A percentile compares a stretch with the other conserved stretches of the same genome.
These are phyloP conservation scores for Mormyrus hasselquistii DNA, from an alignment of 2,797 vertebrate species.

Conservation along the genomic window DNA sequence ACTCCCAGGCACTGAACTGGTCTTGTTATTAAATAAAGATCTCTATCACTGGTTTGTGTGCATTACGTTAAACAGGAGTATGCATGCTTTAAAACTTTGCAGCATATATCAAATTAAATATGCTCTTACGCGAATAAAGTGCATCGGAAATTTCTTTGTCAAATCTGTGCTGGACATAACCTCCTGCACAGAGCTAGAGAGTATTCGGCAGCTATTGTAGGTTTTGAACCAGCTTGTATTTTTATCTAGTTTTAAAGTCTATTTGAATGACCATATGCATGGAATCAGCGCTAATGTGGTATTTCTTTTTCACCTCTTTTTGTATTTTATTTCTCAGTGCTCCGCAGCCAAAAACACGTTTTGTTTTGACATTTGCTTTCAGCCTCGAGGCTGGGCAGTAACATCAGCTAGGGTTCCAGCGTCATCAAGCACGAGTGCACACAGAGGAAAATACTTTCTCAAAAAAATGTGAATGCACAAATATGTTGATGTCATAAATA, in stretches of 20 bases:
- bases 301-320: not conserved
- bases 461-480: not conserved
- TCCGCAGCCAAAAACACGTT: not conserved
- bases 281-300: not conserved
- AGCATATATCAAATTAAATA: not conserved
- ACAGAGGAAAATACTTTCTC: not conserved
- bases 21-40: not conserved
- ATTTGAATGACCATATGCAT: not conserved
- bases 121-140: not conserved
- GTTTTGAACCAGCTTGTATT: not conserved
- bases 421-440: not conserved
- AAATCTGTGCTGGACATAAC: not conserved
- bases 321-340: not conserved
- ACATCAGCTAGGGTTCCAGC: not conserved
- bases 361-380: conserved; percentile 19
- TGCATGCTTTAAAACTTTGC: not conserved
- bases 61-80: not conserved
- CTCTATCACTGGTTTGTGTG: not conserved
- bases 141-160: not conserved
- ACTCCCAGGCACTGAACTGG: not conserved
- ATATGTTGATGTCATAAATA: not conserved
- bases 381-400: not conserved
- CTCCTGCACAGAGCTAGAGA: not conserved
- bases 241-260: not conserved
- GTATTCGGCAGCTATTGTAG: not conserved